Evolutionary conservation across 2,888 invertebrate genomes (phyloP), one percentile per base, ranked within the genome.

Genomic region (Gymnocheta viridis): DNA sequence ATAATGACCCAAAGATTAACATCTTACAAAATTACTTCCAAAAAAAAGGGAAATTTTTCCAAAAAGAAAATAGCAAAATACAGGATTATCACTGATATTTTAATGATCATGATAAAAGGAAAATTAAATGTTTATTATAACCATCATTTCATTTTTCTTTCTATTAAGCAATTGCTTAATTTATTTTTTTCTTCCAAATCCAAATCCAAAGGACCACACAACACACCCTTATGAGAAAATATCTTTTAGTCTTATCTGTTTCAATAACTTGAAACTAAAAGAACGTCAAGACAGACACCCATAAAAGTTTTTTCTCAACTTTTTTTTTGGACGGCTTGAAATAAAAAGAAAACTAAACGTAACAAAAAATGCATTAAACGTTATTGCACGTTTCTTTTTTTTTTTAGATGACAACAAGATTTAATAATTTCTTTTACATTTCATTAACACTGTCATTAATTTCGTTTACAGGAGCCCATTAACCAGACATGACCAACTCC

Each of bases 401-500:
- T 56, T 32, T 35, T 41, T 60, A 62, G 62, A 64, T 69, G 74
- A 79, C 67, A 79, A 64, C 58, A 82, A 70, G 74, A 78, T 49
- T 74, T 54, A 67, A 82, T 72, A 73, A 73, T 47, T 82, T 70
- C 35, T 38, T n/a, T 29, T 66, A 27, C 54, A 76, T 76, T 76
- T 76, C 56, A 35, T 66, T 58, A 24, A 76, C 19, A 14, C 44
- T 66, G 66, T 66, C 76, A 47, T 76, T 76, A 56, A 32, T 47
- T 77, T 67, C 56, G 27, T 67, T 77, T 56, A 67, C 66, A 77
- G 76, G 76, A 77, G 76, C 66, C 66, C 76, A 77, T 67, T 67
- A 67, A 41, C 5, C 64, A 64, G 64, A 64, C 74, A 60, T 56
- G 29, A 47, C n/a, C n/a, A n/a, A 35, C 58, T 41, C 19, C 12